Evolutionary conservation across 2,888 invertebrate genomes (phyloP).

Genomic region (Pterobdella sp.): DNA sequence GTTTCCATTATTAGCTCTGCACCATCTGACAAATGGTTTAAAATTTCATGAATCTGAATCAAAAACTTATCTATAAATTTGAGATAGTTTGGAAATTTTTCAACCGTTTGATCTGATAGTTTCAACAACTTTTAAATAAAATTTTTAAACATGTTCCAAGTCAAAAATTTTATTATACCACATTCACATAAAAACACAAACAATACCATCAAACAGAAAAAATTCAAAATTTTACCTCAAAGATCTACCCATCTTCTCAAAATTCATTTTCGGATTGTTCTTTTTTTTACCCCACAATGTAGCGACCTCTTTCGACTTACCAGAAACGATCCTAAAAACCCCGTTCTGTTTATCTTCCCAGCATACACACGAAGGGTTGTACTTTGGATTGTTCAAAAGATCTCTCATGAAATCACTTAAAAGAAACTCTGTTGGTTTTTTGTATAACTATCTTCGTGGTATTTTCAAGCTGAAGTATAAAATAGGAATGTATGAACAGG

Average conservation of each 20-base stretch:
- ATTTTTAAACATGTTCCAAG: not conserved
- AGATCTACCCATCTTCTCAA: constrained; percentile 81
- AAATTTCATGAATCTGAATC: not conserved
- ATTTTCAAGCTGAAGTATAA: not conserved
- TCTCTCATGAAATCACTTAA: constrained; percentile 36
- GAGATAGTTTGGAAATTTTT: not conserved
- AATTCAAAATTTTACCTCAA: constrained; percentile 55
- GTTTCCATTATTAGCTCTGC: constrained; percentile 42
- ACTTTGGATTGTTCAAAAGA: constrained; percentile 28
- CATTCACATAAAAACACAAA: too few relatives aligned
- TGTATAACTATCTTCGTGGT: not conserved
- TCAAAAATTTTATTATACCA: too few relatives aligned
- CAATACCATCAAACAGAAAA: not conserved
- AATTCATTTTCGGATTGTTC: constrained; percentile 80
- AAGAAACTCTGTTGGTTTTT: constrained; percentile 25
- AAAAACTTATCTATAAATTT: not conserved
- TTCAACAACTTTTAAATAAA: not conserved
- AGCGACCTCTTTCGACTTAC: constrained; percentile 73
- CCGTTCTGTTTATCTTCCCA: constrained; percentile 60
- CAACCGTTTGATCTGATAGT: not conserved
- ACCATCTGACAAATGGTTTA: constrained; percentile 26
- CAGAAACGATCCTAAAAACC: constrained; percentile 70
- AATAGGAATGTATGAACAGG: not conserved
- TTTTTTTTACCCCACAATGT: constrained; percentile 78
- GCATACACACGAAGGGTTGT: constrained; percentile 32